Conservation (phyloP, 2,888 invertebrate species). For the Asteroscopus sphinx region DNA sequence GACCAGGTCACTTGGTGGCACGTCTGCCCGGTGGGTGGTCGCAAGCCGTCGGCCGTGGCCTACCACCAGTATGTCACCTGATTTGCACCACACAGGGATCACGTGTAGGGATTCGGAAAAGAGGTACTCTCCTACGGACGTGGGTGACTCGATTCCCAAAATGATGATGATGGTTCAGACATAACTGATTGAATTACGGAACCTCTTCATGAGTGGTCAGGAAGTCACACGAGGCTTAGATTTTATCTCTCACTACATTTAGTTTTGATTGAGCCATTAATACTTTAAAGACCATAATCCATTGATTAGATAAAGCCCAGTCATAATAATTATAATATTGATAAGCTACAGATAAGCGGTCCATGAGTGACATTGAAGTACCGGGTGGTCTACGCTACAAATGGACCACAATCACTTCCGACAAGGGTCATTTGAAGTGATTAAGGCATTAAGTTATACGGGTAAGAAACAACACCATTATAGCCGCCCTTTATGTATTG, state of each 20-base stretch:
- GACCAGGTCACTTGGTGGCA: too few relatives aligned
- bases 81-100: too few relatives aligned
- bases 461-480: conserved; percentile 2
- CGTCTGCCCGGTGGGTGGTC: too few relatives aligned
- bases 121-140: too few relatives aligned
- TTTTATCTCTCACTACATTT: conserved; percentile 22
- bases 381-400: conserved; percentile 15
- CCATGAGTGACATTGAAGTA: conserved; percentile 24
- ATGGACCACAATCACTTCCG: conserved; percentile 4
- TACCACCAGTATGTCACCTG: too few relatives aligned
- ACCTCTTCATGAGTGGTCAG: conserved; percentile 3
- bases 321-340: conserved; percentile 7
- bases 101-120: too few relatives aligned
- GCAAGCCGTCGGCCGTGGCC: too few relatives aligned
- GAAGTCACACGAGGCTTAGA: conserved; percentile 5
- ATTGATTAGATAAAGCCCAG: conserved; percentile 35
- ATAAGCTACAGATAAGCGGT: conserved; percentile 35
- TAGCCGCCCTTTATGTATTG: background rate
- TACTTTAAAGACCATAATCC: conserved; percentile 19
- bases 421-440: background rate
- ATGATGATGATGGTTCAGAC: too few relatives aligned
- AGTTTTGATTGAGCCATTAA: conserved; percentile 26
- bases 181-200: conserved; percentile 2
- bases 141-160: too few relatives aligned
- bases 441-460: conserved; percentile 1